These are phyloP conservation scores for Eumacrocentrus americanus DNA, from an alignment of 2,888 invertebrate species.

Conservation along the genomic window DNA sequence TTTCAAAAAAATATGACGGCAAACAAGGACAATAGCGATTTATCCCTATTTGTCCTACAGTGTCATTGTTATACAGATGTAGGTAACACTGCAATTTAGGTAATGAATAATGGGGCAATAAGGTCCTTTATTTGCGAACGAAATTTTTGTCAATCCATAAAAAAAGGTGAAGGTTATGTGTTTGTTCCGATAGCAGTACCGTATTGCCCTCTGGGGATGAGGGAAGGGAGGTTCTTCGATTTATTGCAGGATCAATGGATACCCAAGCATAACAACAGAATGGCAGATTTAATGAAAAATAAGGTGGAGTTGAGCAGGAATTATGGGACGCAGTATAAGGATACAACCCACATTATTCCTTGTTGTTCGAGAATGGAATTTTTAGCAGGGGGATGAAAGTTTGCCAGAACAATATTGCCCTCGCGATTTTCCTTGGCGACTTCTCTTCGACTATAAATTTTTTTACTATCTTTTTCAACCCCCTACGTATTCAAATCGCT, in stretches of 20 bases:
- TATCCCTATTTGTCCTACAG: no score
- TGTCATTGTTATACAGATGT: no score
- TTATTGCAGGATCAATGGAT: slow-evolving; percentile 9
- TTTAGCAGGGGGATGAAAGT: slow-evolving; percentile 27
- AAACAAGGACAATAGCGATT: no score
- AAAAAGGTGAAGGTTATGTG: no score
- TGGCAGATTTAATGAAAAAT: slow-evolving; percentile 17
- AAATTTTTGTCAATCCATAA: no score
- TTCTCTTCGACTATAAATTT: slow-evolving; percentile 32
- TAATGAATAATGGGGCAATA: no score
- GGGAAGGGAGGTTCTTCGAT: neutral
- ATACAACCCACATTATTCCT: slow-evolving; percentile 11
- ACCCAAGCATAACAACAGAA: neutral
- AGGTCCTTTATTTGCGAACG: no score
- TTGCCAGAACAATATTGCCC: slow-evolving; percentile 30
- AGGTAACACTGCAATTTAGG: no score
- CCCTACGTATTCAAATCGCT: slow-evolving; percentile 31
- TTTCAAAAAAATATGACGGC: no score
- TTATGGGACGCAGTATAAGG: slow-evolving; percentile 9
- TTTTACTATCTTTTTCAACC: slow-evolving; percentile 34
- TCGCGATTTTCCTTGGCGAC: slow-evolving; percentile 28
- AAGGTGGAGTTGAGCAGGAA: slow-evolving; percentile 3
- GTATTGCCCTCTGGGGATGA: slow-evolving; percentile 9
- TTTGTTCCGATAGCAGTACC: no score
- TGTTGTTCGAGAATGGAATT: slow-evolving; percentile 7